Evolutionary conservation across 2,888 invertebrate genomes (phyloP), one percentile per base, ranked within the genome.

Genomic region (Synanthedon andrenaeformis): DNA sequence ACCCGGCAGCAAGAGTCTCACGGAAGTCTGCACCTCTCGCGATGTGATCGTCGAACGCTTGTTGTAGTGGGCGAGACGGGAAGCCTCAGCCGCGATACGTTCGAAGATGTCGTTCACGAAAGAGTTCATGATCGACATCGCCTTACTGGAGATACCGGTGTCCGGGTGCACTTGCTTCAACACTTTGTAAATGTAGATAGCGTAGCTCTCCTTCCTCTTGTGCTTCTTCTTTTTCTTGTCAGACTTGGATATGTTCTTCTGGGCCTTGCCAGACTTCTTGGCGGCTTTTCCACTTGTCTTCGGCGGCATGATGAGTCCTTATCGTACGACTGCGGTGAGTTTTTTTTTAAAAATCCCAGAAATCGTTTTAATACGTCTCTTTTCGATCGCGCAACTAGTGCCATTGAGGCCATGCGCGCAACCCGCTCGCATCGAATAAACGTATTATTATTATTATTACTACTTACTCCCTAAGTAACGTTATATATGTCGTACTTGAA

Each of bases 51-150:
- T 92, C 1, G 90, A 89, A 1, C 89, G 76, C 74, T 91, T 90
- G 78, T 89, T 90, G 82, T 91, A 91, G 65, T 91, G 90, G 35
- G 90, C 90, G 61, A 92, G 75, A 55, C 90, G 88, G 3, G 90
- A 89, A 2, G 91, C 88, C 66, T 92, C 91, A 3, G 89, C 88
- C 42, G 91, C 91, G 70, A 92, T 91, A 48, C 92, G 87, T 70
- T 93, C 92, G 69, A 93, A 92, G 55, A 92, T 90, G 68, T 93
- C 92, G 72, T 92, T 92, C 51, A 93, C 91, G 69, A 92, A 93
- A 59, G 90, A 90, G 80, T 92, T 92, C 91, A 92, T 91, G 74
- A 92, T 91, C 58, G 86, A 89, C 91, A 91, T 92, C 17, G 91
- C 91, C 72, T 91, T 92, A 52, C 65, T 65, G 51, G 67, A 69